Evolutionary conservation across 92 coral and sea anemone genomes (phyloP), one percentile per base, ranked within the genome.

Genomic region (Epizoanthus illoricatus): DNA sequence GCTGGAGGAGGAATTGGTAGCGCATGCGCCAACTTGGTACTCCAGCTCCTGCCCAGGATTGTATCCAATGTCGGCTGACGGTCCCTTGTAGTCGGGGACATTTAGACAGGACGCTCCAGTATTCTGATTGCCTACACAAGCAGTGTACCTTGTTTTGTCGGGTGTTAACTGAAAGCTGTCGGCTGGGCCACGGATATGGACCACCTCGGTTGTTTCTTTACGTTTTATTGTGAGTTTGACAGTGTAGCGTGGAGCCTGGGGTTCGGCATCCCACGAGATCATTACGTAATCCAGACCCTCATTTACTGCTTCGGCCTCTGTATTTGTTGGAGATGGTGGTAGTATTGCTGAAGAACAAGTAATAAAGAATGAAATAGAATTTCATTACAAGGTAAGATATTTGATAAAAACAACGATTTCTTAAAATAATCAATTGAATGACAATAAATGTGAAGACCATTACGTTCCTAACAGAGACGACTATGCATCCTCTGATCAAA

Each of bases 181-280:
- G 15, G 82, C 82, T 4, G 43, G 12, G 47, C 67, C 42, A 33
- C 20, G 24, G 18, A 78, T 41, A 2, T 62, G 15, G 39, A 8
- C 28, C 18, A 39, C 36, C 1, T 63, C 71, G 41, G 17, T 5
- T 0, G 58, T 63, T 62, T 42, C 16, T 5, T 13, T 5, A 13
- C 71, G 71, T 63, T 78, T 78, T 24, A 78, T 8, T 17, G 39
- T 78, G 56, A 62, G 7, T 5, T 21, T n/a, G 67, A 78, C 54
- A 61, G 60, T 69, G 4, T 78, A 78, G 15, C 20, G 43, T 2
- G 71, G 70, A 20, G 70, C 82, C 0, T 40, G 71, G 19, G 82
- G 82, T 5, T 78, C 43, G 36, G 58, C 82, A 16, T 78, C 82
- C 82, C 82, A 78, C 10, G 82, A 78, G 23, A 78, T 43, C 33